Percentiles rank a stretch among this genome's conserved stretches.
Evolutionary conservation across 2,888 invertebrate species (phyloP).

Genomic region (Galerucella nymphaeae): DNA sequence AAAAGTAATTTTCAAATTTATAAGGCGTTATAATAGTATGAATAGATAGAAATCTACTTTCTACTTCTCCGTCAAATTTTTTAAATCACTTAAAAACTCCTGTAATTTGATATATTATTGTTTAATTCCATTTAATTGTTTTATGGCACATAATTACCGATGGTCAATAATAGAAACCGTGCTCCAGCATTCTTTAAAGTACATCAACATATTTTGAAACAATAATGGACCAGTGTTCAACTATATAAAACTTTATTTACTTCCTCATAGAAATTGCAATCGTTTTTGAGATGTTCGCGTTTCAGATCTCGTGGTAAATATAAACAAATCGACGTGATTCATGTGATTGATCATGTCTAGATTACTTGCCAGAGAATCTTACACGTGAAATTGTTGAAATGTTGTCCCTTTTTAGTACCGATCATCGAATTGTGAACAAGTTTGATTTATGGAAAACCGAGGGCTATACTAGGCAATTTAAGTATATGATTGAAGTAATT

Average conservation of each 20-base stretch:
- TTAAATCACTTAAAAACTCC: neutral
- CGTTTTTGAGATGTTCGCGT: constrained; percentile 9
- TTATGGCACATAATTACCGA: neutral
- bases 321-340: constrained; percentile 34
- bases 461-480: neutral
- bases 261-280: constrained; percentile 24
- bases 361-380: constrained; percentile 30
- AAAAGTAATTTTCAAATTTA: no score
- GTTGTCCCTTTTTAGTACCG: constrained; percentile 20
- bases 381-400: constrained; percentile 29
- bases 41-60: no score
- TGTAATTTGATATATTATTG: no score
- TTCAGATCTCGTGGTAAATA: constrained; percentile 30
- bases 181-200: neutral
- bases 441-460: constrained; percentile 5
- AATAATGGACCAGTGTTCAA: neutral
- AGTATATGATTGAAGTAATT: no score
- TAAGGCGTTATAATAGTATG: no score
- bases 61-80: neutral
- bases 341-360: constrained; percentile 33
- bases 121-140: no score
- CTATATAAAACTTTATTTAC: constrained; percentile 8
- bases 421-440: constrained; percentile 7
- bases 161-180: neutral
- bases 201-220: neutral